A percentile compares a stretch with the other conserved stretches of the same genome.
phyloP scores from a whole-genome alignment of 2,797 vertebrate species.

The Diplodus sargus region DNA sequence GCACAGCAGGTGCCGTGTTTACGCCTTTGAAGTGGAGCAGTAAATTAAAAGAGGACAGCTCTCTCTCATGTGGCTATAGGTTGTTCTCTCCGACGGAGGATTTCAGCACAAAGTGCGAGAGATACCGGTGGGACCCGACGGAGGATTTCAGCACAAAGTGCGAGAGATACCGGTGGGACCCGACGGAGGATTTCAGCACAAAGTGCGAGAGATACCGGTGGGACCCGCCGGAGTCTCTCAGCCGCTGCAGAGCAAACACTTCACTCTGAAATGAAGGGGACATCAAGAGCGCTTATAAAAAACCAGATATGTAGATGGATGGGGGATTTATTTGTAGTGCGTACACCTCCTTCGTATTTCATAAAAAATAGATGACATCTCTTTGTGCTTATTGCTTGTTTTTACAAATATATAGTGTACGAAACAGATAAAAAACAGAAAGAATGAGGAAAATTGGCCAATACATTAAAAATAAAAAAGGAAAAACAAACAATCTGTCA shows the following conservation, averaged over 20 bases:
- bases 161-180: no score
- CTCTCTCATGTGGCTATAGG: constrained; percentile 28
- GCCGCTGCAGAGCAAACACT: constrained; percentile 53
- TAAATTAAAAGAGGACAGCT: constrained; percentile 49
- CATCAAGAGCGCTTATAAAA: constrained; percentile 38
- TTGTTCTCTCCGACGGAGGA: constrained; percentile 36
- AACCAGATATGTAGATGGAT: constrained; percentile 50
- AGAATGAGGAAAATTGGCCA: background rate
- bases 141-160: no score
- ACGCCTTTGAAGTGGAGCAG: constrained; percentile 41
- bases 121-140: no score
- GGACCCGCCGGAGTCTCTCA: constrained; percentile 30
- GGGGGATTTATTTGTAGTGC: constrained; percentile 66
- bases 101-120: no score
- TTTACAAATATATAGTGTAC: constrained; percentile 62
- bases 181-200: constrained; percentile 46
- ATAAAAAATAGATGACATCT: constrained; percentile 64
- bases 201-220: constrained; percentile 20
- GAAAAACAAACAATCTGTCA: constrained; percentile 33
- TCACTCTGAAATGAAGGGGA: constrained; percentile 49
- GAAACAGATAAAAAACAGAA: constrained; percentile 21
- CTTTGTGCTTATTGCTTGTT: constrained; percentile 38
- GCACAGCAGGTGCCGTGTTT: constrained; percentile 48
- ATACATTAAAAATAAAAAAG: constrained; percentile 9
- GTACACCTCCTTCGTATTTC: constrained; percentile 47